Percentiles rank a stretch among this genome's conserved stretches.
Conservation (phyloP, 2,113 vertebrate species). For the Vimba vimba region DNA sequence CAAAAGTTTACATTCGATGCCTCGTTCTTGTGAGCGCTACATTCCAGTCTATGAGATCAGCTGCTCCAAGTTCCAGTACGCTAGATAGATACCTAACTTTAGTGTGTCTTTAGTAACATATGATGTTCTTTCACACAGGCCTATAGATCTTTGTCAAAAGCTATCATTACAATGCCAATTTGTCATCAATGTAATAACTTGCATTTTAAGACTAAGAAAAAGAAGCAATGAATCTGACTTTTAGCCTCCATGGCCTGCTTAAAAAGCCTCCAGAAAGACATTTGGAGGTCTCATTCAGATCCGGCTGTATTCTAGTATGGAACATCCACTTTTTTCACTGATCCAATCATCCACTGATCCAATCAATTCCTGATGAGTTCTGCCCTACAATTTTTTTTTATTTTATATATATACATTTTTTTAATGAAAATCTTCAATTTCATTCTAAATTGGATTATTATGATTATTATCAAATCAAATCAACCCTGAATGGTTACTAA, state of each 20-base stretch:
- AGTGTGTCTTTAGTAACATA: neutral
- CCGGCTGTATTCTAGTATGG: neutral
- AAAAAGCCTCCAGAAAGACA: neutral
- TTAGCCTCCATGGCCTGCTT: neutral
- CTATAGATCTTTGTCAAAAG: neutral
- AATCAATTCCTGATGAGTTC: neutral
- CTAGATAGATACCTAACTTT: neutral
- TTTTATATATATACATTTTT: no score
- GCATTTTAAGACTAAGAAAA: neutral
- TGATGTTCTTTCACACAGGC: neutral
- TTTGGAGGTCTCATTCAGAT: neutral
- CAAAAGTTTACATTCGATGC: conserved; percentile 24
- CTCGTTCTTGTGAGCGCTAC: neutral
- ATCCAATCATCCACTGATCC: neutral
- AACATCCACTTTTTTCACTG: neutral
- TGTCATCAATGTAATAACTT: neutral
- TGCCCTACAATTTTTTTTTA: no score
- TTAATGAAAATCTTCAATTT: neutral
- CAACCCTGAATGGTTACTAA: neutral
- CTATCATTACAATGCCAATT: neutral
- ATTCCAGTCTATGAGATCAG: conserved; percentile 19
- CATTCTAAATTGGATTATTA: neutral
- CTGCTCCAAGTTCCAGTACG: neutral
- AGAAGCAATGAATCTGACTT: neutral
- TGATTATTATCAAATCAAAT: neutral